phyloP scores from a whole-genome alignment of 1,140 invertebrate species.

The Rhopalosiphum maidis region DNA sequence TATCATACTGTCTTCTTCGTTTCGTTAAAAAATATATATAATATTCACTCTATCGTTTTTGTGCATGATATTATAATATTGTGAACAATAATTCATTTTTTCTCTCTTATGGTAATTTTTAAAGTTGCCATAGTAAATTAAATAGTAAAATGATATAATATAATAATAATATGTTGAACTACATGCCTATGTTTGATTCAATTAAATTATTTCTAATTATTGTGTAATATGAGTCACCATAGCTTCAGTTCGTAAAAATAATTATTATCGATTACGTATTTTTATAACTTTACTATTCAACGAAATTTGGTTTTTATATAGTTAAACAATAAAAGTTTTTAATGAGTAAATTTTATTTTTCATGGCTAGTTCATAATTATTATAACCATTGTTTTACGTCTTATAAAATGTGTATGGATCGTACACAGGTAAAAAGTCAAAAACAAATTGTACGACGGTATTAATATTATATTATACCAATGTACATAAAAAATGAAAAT shows the following conservation, averaged over 20 bases:
- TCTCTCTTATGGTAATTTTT: background rate
- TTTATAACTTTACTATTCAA: background rate
- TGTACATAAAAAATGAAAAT: background rate
- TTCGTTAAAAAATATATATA: background rate
- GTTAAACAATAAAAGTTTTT: background rate
- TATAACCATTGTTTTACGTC: background rate
- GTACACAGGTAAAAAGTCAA: background rate
- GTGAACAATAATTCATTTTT: background rate
- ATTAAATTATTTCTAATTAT: background rate
- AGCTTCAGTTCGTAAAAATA: too few species aligned
- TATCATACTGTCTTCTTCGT: background rate
- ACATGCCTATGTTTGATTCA: background rate
- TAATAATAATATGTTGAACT: background rate
- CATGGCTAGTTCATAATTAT: background rate
- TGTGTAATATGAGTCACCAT: too few species aligned
- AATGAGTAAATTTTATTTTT: background rate
- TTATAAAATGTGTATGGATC: background rate
- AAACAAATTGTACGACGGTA: background rate
- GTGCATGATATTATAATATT: background rate
- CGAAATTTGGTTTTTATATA: background rate
- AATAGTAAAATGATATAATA: background rate
- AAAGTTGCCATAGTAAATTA: background rate
- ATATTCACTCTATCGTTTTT: background rate
- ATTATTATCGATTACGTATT: background rate
- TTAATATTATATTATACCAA: background rate